Evolutionary conservation across 2,113 vertebrate species (phyloP).

Genomic region (Microcebus tavaratra): DNA sequence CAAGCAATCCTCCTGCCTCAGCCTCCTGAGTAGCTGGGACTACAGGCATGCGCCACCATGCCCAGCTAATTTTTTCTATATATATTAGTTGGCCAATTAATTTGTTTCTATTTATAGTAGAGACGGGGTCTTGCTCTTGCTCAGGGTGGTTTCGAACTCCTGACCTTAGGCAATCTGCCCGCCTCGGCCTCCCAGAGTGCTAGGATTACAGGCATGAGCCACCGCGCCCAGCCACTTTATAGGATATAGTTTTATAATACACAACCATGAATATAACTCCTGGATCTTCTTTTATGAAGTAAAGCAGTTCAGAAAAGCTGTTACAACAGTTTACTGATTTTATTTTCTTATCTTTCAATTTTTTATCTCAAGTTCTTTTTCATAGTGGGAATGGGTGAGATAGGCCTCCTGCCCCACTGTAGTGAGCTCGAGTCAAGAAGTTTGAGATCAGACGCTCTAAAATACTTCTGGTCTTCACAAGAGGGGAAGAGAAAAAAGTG

Average conservation of each 20-base stretch:
- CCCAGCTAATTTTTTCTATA: too few relatives aligned
- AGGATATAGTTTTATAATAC: not conserved
- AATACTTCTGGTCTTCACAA: not conserved
- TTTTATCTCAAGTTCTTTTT: not conserved
- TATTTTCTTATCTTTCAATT: not conserved
- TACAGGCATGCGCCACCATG: too few relatives aligned
- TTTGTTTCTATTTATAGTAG: too few relatives aligned
- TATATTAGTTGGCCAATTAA: too few relatives aligned
- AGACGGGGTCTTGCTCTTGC: too few relatives aligned
- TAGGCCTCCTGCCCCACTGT: not conserved
- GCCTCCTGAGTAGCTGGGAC: too few relatives aligned
- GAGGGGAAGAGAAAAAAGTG: not conserved
- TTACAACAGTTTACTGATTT: not conserved
- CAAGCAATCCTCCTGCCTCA: too few relatives aligned
- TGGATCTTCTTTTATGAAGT: not conserved
- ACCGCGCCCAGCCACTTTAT: too few relatives aligned
- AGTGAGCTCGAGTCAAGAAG: not conserved
- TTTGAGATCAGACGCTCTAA: not conserved
- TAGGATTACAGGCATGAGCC: too few relatives aligned
- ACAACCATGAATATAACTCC: not conserved
- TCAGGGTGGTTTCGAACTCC: too few relatives aligned
- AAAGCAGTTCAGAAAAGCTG: not conserved
- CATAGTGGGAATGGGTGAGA: not conserved
- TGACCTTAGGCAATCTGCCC: too few relatives aligned
- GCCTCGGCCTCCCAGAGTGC: too few relatives aligned